Evolutionary conservation across 2,797 vertebrate species (phyloP), one percentile per base, ranked within the genome.

Genomic region (Chelon labrosus): DNA sequence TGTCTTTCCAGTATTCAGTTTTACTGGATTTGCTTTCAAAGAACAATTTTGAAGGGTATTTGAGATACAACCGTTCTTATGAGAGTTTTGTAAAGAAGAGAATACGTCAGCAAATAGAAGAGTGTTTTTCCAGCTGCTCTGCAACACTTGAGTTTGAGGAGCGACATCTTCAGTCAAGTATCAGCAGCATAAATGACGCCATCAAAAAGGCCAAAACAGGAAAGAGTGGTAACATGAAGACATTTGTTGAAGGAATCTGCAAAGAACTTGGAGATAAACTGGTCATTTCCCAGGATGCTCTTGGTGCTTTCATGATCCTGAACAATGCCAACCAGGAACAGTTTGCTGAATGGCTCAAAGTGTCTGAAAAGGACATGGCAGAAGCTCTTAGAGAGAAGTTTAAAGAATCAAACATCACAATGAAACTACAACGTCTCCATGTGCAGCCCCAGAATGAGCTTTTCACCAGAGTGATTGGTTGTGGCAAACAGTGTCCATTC

Each of bases 401-500:
- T 0, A 25, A 47, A 50, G 0, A 1, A 10, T 5, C 5, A 1
- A 0, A 41, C 2, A 58, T 92, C 0, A 0, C 55, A 0, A 10
- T 0, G 0, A 91, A 80, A 61, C 69, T 94, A 0, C 0, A 0
- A 2, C 5, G 0, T 0, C 73, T 90, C 1, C 9, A 52, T 0
- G 3, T 92, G 5, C 77, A 91, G 0, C 93, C 93, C 0, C 77
- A 94, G 53, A 6, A 87, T 14, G 88, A 81, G 39, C 84, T 94
- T 27, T 93, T 92, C 41, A 82, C 10, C 1, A 63, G 6, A 22
- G 10, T 94, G 37, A 75, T 93, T 70, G 93, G 91, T 49, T 94
- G 94, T 88, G 90, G 92, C 6, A 58, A 83, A 64, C 86, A 77
- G 68, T 94, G 94, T 82, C 93, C 93, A 0, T 94, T 94, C 61